Conservation (phyloP, 2,888 invertebrate species). For the Andrena chrysosceles region DNA sequence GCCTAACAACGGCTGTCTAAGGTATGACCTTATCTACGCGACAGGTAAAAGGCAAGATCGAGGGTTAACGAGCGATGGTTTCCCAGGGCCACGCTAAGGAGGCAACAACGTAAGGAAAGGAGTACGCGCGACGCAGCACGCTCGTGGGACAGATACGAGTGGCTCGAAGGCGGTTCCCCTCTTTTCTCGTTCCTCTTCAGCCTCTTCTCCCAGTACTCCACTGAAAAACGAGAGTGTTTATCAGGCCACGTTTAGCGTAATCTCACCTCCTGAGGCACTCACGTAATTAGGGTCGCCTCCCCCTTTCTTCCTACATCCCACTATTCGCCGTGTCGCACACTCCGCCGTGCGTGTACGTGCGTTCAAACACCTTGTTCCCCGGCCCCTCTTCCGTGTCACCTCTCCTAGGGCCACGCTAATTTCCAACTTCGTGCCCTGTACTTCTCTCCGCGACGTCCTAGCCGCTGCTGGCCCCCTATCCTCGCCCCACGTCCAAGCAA, state of each 20-base stretch:
- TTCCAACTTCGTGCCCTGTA: slow-evolving; percentile 65
- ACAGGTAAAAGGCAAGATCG: slow-evolving; percentile 32
- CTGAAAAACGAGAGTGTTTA: slow-evolving; percentile 80
- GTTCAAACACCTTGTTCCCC: slow-evolving; percentile 15
- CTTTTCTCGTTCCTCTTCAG: slow-evolving; percentile 25
- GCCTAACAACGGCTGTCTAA: neutral
- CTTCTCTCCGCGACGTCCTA: neutral
- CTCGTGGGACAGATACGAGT: slow-evolving; percentile 44
- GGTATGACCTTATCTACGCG: slow-evolving; percentile 11
- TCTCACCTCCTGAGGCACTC: slow-evolving; percentile 78
- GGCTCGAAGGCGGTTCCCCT: slow-evolving; percentile 18
- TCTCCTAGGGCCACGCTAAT: slow-evolving; percentile 63
- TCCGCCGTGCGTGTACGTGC: slow-evolving; percentile 25
- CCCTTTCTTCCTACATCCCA: slow-evolving; percentile 3
- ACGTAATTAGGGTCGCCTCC: slow-evolving; percentile 76
- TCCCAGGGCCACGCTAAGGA: slow-evolving; percentile 56
- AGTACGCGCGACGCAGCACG: slow-evolving; percentile 10
- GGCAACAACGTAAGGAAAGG: slow-evolving; percentile 5
- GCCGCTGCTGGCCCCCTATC: neutral
- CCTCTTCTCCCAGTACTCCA: slow-evolving; percentile 52
- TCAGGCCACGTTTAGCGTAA: slow-evolving; percentile 81
- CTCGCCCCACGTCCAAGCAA: neutral
- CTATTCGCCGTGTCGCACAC: neutral
- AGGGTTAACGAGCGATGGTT: slow-evolving; percentile 68
- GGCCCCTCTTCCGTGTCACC: neutral